Evolutionary conservation across 2,797 vertebrate species (phyloP).

Genomic region (Taeniopygia guttata): DNA sequence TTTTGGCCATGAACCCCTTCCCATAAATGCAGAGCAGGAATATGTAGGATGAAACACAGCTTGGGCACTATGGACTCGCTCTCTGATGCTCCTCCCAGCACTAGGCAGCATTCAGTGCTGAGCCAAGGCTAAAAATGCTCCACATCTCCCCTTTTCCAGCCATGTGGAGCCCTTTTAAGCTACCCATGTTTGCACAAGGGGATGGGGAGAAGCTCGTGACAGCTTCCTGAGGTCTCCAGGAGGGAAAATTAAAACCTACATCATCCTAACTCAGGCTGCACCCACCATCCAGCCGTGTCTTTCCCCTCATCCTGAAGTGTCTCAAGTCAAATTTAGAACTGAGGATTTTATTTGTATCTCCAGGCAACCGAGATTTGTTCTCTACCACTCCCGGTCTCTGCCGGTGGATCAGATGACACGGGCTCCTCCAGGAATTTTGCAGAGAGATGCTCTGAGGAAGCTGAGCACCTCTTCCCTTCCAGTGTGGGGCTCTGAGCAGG

Average conservation of each 20-base stretch:
- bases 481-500: accelerated
- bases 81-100: background rate
- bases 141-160: background rate
- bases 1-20: background rate
- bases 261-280: background rate
- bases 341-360: background rate
- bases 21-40: background rate
- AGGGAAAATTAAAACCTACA: background rate
- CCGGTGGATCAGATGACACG: background rate
- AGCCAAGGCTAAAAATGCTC: background rate
- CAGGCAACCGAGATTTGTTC: background rate
- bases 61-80: background rate
- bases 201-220: background rate
- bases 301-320: background rate
- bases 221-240: background rate
- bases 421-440: background rate
- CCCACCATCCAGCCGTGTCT: background rate
- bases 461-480: background rate
- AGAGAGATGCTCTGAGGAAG: background rate
- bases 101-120: background rate
- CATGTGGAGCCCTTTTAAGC: background rate
- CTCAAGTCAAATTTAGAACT: background rate
- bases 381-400: background rate
- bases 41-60: background rate
- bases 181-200: background rate